Conservation (phyloP, 2,113 vertebrate genomes). For the Stegastes partitus region DNA sequence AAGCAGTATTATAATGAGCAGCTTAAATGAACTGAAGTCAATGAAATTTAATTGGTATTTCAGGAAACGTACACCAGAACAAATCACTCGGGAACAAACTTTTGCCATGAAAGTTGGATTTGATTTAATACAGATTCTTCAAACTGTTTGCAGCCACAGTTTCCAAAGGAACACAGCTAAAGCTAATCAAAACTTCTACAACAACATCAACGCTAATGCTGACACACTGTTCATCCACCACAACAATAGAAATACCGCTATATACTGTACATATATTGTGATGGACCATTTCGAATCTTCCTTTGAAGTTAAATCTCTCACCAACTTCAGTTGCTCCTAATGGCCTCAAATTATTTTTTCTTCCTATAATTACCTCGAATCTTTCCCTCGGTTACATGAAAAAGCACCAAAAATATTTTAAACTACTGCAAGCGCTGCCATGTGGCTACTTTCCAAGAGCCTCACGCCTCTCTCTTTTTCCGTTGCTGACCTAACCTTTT, state of each 20-base stretch:
- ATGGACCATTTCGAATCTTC: background rate
- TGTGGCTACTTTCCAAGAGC: background rate
- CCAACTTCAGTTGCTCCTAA: background rate
- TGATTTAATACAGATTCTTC: background rate
- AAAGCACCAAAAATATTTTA: background rate
- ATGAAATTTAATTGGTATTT: background rate
- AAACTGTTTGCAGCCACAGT: background rate
- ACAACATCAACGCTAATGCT: no score
- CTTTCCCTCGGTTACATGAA: background rate
- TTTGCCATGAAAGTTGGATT: background rate
- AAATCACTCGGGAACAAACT: background rate
- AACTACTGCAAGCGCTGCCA: background rate
- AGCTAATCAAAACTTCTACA: no score
- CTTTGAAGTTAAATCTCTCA: background rate
- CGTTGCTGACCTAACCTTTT: constrained; percentile 11
- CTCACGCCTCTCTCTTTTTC: background rate
- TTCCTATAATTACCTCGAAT: background rate
- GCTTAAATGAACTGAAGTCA: background rate
- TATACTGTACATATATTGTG: background rate
- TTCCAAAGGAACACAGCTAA: no score
- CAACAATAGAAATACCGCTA: background rate
- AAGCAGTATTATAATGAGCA: background rate
- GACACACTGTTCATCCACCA: no score
- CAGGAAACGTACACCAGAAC: background rate
- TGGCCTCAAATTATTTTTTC: background rate